Evolutionary conservation across 2,797 vertebrate genomes (phyloP).

Genomic region (Antennarius maculatus): DNA sequence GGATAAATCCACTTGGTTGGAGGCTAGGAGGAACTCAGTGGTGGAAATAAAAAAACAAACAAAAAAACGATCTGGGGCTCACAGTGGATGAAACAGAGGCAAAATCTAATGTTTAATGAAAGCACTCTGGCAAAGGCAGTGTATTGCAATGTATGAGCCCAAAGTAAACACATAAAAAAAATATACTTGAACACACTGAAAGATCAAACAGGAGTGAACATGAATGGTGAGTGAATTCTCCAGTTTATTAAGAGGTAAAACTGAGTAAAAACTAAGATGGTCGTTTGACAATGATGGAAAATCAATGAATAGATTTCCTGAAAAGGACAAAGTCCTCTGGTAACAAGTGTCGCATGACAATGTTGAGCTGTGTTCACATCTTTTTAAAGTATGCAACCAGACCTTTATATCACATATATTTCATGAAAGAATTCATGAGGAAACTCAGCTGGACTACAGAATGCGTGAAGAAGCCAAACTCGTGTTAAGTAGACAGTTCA

Average conservation of each 20-base stretch:
- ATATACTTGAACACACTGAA: not conserved
- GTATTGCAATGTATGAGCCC: slow-evolving; percentile 40
- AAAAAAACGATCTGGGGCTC: slow-evolving; percentile 33
- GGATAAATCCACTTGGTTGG: slow-evolving; percentile 66
- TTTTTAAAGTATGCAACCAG: slow-evolving; percentile 4
- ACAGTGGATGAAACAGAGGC: slow-evolving; percentile 43
- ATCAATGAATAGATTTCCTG: slow-evolving; percentile 65
- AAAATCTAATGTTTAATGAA: slow-evolving; percentile 45
- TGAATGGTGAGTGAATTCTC: slow-evolving; percentile 26
- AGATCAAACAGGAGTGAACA: slow-evolving; percentile 13
- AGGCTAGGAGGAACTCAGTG: slow-evolving; percentile 44
- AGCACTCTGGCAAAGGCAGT: slow-evolving; percentile 9
- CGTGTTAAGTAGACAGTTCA: not conserved
- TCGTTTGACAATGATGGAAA: slow-evolving; percentile 58
- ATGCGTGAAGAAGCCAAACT: slow-evolving; percentile 2
- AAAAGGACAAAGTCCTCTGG: slow-evolving; percentile 50
- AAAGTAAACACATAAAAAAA: slow-evolving; percentile 29
- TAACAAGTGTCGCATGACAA: slow-evolving; percentile 37
- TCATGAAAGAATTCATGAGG: slow-evolving; percentile 1
- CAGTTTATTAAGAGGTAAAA: slow-evolving; percentile 54
- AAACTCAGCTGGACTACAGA: slow-evolving; percentile 3
- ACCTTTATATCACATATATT: slow-evolving; percentile 20
- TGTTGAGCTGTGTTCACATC: too few species aligned
- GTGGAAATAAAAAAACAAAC: not conserved
- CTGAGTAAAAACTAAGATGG: slow-evolving; percentile 51